Conservation (phyloP, 1,140 invertebrate genomes). For the Drosophila truncata region DNA sequence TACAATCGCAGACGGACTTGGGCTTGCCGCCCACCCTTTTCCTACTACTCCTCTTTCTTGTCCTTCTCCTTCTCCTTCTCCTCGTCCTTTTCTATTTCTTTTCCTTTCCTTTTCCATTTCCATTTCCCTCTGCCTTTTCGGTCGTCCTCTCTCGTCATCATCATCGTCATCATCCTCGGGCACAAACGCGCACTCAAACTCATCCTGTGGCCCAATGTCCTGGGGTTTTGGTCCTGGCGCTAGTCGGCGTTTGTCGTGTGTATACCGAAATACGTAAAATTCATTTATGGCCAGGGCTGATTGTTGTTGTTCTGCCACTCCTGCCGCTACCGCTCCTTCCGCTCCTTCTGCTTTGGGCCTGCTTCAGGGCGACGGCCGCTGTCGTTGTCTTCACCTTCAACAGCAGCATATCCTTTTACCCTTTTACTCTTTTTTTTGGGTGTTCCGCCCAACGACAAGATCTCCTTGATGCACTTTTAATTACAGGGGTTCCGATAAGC, state of each 20-base stretch:
- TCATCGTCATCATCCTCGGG: conserved; percentile 38
- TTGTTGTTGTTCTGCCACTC: conserved; percentile 68
- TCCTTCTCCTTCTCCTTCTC: conserved; percentile 7
- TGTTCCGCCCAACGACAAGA: conserved; percentile 47
- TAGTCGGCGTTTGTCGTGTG: conserved; percentile 76
- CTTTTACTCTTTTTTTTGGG: conserved; percentile 19
- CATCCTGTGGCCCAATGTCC: conserved; percentile 24
- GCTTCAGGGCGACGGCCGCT: conserved; percentile 75
- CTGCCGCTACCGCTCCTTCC: conserved; percentile 23
- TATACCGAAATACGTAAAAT: conserved; percentile 82
- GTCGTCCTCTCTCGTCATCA: conserved; percentile 25
- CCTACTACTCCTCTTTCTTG: conserved; percentile 3
- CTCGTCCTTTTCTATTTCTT: conserved; percentile 2
- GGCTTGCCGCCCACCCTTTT: conserved; percentile 71
- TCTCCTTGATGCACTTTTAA: conserved; percentile 43
- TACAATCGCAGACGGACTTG: conserved; percentile 72
- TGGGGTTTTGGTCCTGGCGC: conserved; percentile 43
- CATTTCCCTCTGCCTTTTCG: conserved; percentile 4
- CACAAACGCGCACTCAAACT: conserved; percentile 19
- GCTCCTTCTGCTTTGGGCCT: conserved; percentile 58
- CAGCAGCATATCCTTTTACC: conserved; percentile 26
- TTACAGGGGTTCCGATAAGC: conserved; percentile 21
- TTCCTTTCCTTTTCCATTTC: conserved; percentile 25
- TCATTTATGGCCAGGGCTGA: conserved; percentile 75
- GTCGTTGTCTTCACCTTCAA: conserved; percentile 42